phyloP scores from a whole-genome alignment of 2,888 invertebrate genomes.

The Encarsia formosa region DNA sequence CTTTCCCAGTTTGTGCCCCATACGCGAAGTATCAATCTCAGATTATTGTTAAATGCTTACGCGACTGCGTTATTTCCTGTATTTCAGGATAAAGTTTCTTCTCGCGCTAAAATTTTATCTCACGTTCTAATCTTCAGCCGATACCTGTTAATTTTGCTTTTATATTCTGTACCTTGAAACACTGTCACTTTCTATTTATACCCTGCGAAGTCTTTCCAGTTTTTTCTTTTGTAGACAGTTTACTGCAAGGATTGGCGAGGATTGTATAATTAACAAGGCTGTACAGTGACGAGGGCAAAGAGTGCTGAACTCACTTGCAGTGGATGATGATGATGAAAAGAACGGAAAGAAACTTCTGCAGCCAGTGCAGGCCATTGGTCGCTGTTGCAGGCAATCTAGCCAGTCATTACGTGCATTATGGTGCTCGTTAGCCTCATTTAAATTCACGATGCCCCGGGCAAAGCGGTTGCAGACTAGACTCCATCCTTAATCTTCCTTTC shows the following conservation, averaged over 20 bases:
- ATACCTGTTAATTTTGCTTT: no score
- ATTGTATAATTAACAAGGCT: background rate
- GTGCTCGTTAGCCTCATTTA: conserved; percentile 51
- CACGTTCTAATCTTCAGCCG: no score
- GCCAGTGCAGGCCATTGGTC: conserved; percentile 21
- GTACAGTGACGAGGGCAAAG: background rate
- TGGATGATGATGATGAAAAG: background rate
- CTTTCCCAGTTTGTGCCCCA: no score
- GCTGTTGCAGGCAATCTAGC: conserved; percentile 42
- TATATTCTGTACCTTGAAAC: no score
- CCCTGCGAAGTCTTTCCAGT: no score
- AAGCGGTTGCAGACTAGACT: conserved; percentile 4
- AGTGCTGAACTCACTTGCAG: conserved; percentile 2
- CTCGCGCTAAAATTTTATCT: no score
- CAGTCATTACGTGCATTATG: conserved; percentile 50
- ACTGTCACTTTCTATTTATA: no score
- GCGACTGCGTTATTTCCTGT: no score
- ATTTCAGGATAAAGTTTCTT: no score
- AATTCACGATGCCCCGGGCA: conserved; percentile 40
- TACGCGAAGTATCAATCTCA: no score
- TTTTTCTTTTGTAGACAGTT: no score
- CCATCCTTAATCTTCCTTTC: conserved; percentile 19
- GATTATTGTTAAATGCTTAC: no score
- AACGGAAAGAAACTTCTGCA: background rate
- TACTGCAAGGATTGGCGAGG: background rate